Base-by-base conservation (phyloP, 2,888 invertebrate genomes). In the Shargacucullia verbasci region DNA sequence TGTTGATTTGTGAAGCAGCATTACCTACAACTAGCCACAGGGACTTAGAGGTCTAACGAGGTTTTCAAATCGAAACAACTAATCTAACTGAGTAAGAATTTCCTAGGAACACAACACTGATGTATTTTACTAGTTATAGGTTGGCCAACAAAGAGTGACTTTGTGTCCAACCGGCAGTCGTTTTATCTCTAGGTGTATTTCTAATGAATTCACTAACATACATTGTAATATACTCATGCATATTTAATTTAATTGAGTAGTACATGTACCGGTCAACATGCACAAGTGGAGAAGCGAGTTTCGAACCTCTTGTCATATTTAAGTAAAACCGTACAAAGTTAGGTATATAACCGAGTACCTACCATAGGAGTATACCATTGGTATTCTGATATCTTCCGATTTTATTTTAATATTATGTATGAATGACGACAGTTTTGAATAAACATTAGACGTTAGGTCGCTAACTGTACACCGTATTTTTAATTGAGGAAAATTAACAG, bases 101-200 rank as follows among this genome's bases (percentile, higher is more conserved):
- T 69, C 62, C 70, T 63, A 73, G 63, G 79, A 79, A 82, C 74
- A 53, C 50, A 68, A 79, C 70, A 78, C 77, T 78, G 75, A 60
- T 72, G 71, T 68, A 76, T 70, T 79, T 78, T 74, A 70, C 70
- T 55, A 70, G 73, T 63, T 58, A 78, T 75, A 70, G 77, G 78
- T 75, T 71, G 61, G 49, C 65, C 69, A 80, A 92, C 91, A 92
- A 91, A 82, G 89, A 76, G 78, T 70, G 69, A 82, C 82, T 84
- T 83, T 91, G 86, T 92, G 64, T 64, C 50, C 69, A 73, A 85
- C 88, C 91, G 90, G 88, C 79, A 88, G 86, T 85, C 59, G 73
- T 75, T 85, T 91, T 92, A 92, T 91, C 90, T 85, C 67, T 76
- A 76, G 65, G 73, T 80, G 76, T 81, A 81, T 82, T 90, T 89